These are phyloP conservation scores for Dysmachus trigonus DNA, from an alignment of 2,888 invertebrate genomes.

Conservation along the genomic window DNA sequence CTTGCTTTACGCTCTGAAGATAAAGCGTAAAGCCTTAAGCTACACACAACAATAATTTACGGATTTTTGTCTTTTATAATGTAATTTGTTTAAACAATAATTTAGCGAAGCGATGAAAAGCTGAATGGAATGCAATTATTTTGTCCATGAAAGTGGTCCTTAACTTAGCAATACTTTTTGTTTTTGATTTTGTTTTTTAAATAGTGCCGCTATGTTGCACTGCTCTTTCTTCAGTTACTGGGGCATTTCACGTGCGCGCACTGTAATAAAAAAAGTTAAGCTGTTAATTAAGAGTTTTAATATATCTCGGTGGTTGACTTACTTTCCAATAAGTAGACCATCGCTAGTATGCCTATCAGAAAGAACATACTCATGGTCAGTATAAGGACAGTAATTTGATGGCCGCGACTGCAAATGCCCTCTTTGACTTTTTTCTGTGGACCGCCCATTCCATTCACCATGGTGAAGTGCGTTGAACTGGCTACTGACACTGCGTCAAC, in stretches of 20 bases:
- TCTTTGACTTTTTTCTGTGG: constrained; percentile 70
- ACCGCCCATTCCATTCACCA: constrained; percentile 79
- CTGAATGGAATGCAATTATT: neutral
- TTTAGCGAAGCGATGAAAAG: constrained; percentile 6
- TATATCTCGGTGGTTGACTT: constrained; percentile 64
- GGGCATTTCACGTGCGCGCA: constrained; percentile 66
- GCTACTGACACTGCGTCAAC: constrained; percentile 79
- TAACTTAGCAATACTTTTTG: constrained; percentile 40
- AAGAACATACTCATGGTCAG: constrained; percentile 84
- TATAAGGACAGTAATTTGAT: constrained; percentile 83
- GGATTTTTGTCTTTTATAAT: neutral
- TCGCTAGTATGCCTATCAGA: constrained; percentile 80
- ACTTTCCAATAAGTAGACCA: constrained; percentile 87
- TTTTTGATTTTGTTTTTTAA: constrained; percentile 15
- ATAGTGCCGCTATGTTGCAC: neutral
- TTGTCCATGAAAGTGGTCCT: constrained; percentile 28
- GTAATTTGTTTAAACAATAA: constrained; percentile 5
- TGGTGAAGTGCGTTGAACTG: constrained; percentile 88
- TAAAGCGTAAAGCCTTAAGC: constrained; percentile 7
- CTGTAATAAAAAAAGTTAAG: constrained; percentile 60
- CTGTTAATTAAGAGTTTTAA: neutral
- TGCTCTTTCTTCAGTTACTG: constrained; percentile 56
- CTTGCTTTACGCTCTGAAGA: neutral
- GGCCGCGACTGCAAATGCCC: constrained; percentile 78
- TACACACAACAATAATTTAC: constrained; percentile 18